Evolutionary conservation across 2,888 invertebrate species (phyloP).

Genomic region (Harpagoxenus sublaevis): DNA sequence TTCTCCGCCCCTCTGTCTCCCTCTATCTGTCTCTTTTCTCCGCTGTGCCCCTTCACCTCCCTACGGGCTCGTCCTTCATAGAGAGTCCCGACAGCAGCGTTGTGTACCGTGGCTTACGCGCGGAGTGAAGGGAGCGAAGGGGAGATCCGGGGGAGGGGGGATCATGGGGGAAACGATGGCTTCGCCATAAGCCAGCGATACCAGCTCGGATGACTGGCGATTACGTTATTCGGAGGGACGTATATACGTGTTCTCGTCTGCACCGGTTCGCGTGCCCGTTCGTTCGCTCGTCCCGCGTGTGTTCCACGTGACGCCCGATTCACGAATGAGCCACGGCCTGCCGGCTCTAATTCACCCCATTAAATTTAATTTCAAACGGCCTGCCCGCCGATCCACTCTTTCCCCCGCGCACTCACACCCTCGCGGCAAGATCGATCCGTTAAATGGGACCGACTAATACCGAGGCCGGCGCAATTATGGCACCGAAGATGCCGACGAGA

Average conservation of each 20-base stretch:
- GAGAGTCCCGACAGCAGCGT: constrained; percentile 75
- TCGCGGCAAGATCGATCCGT: constrained; percentile 57
- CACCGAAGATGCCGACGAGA: constrained; percentile 49
- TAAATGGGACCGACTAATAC: constrained; percentile 70
- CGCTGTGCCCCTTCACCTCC: constrained; percentile 17
- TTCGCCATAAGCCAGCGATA: constrained; percentile 77
- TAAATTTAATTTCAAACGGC: constrained; percentile 82
- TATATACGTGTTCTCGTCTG: constrained; percentile 56
- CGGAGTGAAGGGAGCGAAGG: constrained; percentile 46
- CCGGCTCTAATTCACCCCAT: constrained; percentile 83
- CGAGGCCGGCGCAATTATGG: constrained; percentile 62
- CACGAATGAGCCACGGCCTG: constrained; percentile 61
- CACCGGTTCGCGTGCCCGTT: constrained; percentile 68
- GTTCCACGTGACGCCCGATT: constrained; percentile 67
- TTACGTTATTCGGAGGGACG: constrained; percentile 77
- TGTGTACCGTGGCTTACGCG: constrained; percentile 62
- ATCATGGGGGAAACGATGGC: constrained; percentile 61
- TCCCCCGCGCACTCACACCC: constrained; percentile 12
- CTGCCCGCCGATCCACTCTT: constrained; percentile 48
- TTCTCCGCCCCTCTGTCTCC: constrained; percentile 56
- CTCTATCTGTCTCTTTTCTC: constrained; percentile 43
- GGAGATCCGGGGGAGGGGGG: constrained; percentile 56
- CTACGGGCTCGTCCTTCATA: constrained; percentile 42
- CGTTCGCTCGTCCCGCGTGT: constrained; percentile 60
- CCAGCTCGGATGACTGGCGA: constrained; percentile 78